Evolutionary conservation across 2,888 invertebrate species (phyloP).

Genomic region (Chrysolina oricalcia): DNA sequence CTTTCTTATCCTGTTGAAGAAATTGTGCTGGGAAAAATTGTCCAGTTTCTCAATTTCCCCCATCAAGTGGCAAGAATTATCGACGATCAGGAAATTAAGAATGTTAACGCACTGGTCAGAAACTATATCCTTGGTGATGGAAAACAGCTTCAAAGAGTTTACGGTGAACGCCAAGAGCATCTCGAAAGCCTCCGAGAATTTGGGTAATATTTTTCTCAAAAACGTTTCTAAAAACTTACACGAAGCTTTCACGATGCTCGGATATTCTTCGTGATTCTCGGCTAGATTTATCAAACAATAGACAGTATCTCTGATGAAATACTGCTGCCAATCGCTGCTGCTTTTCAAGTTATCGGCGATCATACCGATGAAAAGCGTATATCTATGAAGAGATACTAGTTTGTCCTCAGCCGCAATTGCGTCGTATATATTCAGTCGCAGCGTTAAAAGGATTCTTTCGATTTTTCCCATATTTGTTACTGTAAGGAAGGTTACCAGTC

Average conservation of each 20-base stretch:
- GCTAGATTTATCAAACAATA: slow-evolving; percentile 74
- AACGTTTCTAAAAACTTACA: slow-evolving; percentile 71
- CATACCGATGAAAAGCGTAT: slow-evolving; percentile 71
- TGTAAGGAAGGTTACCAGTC: slow-evolving; percentile 48
- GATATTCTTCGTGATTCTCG: slow-evolving; percentile 65
- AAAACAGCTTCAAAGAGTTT: slow-evolving; percentile 71
- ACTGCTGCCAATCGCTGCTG: slow-evolving; percentile 71
- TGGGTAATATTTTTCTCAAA: slow-evolving; percentile 71
- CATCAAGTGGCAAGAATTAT: slow-evolving; percentile 71
- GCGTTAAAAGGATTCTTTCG: slow-evolving; percentile 63
- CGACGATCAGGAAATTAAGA: slow-evolving; percentile 74
- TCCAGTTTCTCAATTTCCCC: slow-evolving; percentile 73
- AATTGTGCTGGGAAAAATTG: slow-evolving; percentile 72
- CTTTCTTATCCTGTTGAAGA: slow-evolving; percentile 66
- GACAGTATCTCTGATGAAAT: slow-evolving; percentile 75
- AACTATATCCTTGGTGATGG: slow-evolving; percentile 60
- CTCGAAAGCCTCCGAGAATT: slow-evolving; percentile 70
- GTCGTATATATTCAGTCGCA: slow-evolving; percentile 72
- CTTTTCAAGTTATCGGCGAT: slow-evolving; percentile 67
- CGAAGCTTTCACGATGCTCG: slow-evolving; percentile 64
- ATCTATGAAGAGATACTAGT: slow-evolving; percentile 75
- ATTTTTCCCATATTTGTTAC: slow-evolving; percentile 59
- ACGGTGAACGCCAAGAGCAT: slow-evolving; percentile 74
- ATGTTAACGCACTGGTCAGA: slow-evolving; percentile 69
- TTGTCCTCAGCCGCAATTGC: slow-evolving; percentile 74